Evolutionary conservation across 2,888 invertebrate genomes (phyloP).

Genomic region (Rutpela maculata): DNA sequence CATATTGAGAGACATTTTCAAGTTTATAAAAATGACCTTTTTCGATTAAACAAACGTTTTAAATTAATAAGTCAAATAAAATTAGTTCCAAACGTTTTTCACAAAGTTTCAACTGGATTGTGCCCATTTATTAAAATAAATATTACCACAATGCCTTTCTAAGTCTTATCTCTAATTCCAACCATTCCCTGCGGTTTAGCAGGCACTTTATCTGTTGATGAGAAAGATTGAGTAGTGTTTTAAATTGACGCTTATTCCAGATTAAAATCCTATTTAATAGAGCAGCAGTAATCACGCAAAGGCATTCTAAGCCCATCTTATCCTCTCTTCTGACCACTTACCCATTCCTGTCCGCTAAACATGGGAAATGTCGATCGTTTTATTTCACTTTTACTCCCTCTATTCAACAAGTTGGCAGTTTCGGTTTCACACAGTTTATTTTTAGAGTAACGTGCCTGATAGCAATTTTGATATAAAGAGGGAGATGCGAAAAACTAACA

Average conservation of each 20-base stretch:
- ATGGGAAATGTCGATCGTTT: constrained; percentile 36
- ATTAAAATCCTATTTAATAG: constrained; percentile 51
- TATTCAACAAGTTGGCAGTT: constrained; percentile 42
- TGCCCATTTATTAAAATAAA: too few relatives aligned
- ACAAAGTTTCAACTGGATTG: too few relatives aligned
- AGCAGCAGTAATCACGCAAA: constrained; percentile 54
- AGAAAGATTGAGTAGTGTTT: constrained; percentile 45
- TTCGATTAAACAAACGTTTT: too few relatives aligned
- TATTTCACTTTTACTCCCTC: constrained; percentile 40
- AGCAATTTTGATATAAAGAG: not conserved
- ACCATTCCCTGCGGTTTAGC: too few relatives aligned
- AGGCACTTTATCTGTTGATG: not conserved
- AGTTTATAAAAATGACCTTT: too few relatives aligned
- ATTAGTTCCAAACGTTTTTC: too few relatives aligned
- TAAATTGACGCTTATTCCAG: constrained; percentile 49
- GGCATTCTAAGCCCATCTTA: constrained; percentile 48
- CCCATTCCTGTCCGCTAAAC: constrained; percentile 39
- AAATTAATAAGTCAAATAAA: too few relatives aligned
- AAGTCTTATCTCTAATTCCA: too few relatives aligned
- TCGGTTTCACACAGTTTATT: constrained; percentile 26
- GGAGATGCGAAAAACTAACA: not conserved
- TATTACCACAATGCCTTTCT: too few relatives aligned
- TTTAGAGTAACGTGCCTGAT: constrained; percentile 12
- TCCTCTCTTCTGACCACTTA: constrained; percentile 45
- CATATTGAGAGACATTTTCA: too few relatives aligned